Evolutionary conservation across 2,888 invertebrate species (phyloP).

Genomic region (Entomobrya multifasciata): DNA sequence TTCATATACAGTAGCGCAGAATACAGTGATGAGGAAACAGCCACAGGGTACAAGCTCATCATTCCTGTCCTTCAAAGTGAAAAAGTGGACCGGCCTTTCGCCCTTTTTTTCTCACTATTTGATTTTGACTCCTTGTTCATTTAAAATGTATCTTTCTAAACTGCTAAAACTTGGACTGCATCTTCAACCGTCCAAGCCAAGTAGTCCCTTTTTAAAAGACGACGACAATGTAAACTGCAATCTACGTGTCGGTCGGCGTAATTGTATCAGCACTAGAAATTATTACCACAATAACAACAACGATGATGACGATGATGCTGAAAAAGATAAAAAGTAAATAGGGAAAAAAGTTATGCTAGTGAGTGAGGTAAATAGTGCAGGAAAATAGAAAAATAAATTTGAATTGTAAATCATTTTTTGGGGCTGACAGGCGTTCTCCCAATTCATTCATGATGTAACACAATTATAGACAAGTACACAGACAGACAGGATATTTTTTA

Average conservation of each 20-base stretch:
- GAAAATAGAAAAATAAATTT: conserved; percentile 43
- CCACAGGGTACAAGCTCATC: conserved; percentile 61
- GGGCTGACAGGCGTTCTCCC: conserved; percentile 56
- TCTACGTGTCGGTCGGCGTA: conserved; percentile 24
- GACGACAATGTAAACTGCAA: conserved; percentile 24
- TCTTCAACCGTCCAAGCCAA: not conserved
- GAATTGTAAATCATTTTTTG: conserved; percentile 64
- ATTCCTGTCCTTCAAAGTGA: conserved; percentile 51
- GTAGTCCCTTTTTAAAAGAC: not conserved
- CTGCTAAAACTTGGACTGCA: not conserved
- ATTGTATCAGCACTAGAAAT: conserved; percentile 59
- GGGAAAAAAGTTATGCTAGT: conserved; percentile 3
- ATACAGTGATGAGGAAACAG: conserved; percentile 14
- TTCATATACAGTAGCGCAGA: not conserved
- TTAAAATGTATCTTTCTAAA: not conserved
- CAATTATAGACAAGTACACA: conserved; percentile 57
- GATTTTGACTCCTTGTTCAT: not conserved
- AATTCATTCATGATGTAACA: conserved; percentile 66
- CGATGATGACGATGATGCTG: not conserved
- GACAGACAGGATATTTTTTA: conserved; percentile 47
- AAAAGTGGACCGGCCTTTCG: conserved; percentile 46
- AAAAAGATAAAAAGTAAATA: conserved; percentile 20
- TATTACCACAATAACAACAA: conserved; percentile 19
- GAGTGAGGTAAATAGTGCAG: not conserved
- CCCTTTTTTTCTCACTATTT: conserved; percentile 59